Percentiles rank a stretch among this genome's conserved stretches.
Conservation (phyloP, 2,113 vertebrate genomes). For the Micromys minutus region DNA sequence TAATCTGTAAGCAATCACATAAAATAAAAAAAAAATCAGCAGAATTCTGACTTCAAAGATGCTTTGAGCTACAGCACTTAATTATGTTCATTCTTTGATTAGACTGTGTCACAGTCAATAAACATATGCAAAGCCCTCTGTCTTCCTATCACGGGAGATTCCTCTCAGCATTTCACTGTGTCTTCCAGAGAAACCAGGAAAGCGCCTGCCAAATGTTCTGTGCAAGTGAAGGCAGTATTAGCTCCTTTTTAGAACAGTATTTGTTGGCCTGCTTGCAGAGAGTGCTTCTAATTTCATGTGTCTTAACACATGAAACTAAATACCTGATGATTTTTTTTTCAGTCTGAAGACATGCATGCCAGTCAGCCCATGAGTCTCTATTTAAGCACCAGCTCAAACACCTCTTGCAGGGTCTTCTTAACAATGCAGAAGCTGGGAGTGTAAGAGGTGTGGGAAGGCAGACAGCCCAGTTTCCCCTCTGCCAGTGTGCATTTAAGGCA, state of each 20-base stretch:
- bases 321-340: constrained; percentile 73
- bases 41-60: constrained; percentile 78
- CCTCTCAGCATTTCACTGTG: constrained; percentile 60
- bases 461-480: constrained; percentile 67
- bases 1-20: constrained; percentile 86
- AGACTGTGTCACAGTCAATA: constrained; percentile 75
- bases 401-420: constrained; percentile 63
- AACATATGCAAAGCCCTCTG: constrained; percentile 68
- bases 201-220: constrained; percentile 60
- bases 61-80: constrained; percentile 75
- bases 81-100: constrained; percentile 81
- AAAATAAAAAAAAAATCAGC: constrained; percentile 82
- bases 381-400: constrained; percentile 62
- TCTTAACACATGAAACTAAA: constrained; percentile 75
- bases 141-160: constrained; percentile 66
- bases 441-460: constrained; percentile 9
- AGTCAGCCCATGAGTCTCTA: not conserved
- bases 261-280: constrained; percentile 75
- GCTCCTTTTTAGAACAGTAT: constrained; percentile 64
- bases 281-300: constrained; percentile 74
- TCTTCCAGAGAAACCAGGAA: constrained; percentile 71
- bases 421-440: constrained; percentile 59
- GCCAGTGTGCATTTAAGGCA: constrained; percentile 77
- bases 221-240: constrained; percentile 66
- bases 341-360: constrained; percentile 63